Conservation (phyloP, 2,113 vertebrate genomes). For the Pachypanchax playfairii region DNA sequence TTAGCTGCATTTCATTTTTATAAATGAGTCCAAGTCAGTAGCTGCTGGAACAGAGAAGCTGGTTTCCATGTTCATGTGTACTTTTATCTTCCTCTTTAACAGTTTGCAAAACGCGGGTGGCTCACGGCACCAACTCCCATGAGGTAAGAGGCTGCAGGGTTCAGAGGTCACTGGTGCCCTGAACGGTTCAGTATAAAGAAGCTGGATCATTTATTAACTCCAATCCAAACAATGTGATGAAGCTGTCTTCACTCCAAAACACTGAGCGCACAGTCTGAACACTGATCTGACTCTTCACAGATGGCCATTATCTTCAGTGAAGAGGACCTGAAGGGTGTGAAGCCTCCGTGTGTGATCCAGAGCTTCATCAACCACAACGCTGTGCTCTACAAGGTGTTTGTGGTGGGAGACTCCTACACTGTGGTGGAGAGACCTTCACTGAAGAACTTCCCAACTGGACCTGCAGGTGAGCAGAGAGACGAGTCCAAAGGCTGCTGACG, state of each 20-base stretch:
- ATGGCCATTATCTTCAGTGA: slow-evolving; percentile 98
- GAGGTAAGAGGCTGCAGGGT: slow-evolving; percentile 85
- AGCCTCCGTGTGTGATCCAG: slow-evolving; percentile 95
- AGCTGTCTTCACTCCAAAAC: slow-evolving; percentile 16
- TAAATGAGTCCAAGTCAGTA: background rate
- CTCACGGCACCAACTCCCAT: slow-evolving; percentile 98
- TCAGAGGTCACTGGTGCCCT: slow-evolving; percentile 46
- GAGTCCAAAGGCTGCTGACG: slow-evolving; percentile 16
- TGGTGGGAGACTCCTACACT: slow-evolving; percentile 94
- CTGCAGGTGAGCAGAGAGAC: slow-evolving; percentile 85
- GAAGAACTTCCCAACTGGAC: slow-evolving; percentile 95
- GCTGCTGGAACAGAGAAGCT: background rate
- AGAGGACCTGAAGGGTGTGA: slow-evolving; percentile 91
- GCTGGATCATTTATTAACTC: slow-evolving; percentile 43
- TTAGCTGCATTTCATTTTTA: background rate
- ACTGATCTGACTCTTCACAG: too few relatives aligned
- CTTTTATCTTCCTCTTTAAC: too few relatives aligned
- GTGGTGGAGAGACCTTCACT: slow-evolving; percentile 96
- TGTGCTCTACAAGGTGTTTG: slow-evolving; percentile 97
- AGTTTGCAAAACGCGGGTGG: slow-evolving; percentile 99
- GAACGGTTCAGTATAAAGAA: slow-evolving; percentile 21
- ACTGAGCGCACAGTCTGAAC: slow-evolving; percentile 35
- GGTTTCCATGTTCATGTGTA: background rate
- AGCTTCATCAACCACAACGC: slow-evolving; percentile 99
- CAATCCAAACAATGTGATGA: slow-evolving; percentile 20